Evolutionary conservation across 2,888 invertebrate species (phyloP).

Genomic region (Leptura quadrifasciata): DNA sequence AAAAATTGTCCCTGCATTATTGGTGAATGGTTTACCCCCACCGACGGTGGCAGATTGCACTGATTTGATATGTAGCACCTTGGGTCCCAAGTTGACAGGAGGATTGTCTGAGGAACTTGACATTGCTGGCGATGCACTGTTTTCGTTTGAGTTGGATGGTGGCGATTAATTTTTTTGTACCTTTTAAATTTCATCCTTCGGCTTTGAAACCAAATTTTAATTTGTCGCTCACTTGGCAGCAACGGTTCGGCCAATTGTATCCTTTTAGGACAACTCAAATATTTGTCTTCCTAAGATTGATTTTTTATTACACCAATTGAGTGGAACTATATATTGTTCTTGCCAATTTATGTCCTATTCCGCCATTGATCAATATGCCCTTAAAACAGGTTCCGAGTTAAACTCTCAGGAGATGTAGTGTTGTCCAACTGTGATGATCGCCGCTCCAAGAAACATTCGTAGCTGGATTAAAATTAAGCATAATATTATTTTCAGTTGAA

Average conservation of each 20-base stretch:
- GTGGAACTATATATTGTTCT: no score
- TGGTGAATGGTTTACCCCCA: slow-evolving; percentile 62
- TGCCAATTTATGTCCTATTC: no score
- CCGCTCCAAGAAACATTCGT: no score
- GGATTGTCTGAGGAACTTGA: slow-evolving; percentile 32
- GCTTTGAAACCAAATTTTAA: slow-evolving; percentile 94
- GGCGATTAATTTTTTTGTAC: slow-evolving; percentile 71
- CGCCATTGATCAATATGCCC: no score
- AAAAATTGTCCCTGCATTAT: slow-evolving; percentile 54
- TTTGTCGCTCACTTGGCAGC: slow-evolving; percentile 85
- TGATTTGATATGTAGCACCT: no score
- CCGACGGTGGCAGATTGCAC: no score
- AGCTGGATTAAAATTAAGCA: no score
- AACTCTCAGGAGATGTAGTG: no score
- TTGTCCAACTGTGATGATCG: no score
- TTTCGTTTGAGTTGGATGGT: slow-evolving; percentile 64
- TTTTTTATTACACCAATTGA: slow-evolving; percentile 88
- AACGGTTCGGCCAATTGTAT: slow-evolving; percentile 85
- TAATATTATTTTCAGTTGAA: no score
- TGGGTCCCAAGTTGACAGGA: slow-evolving; percentile 9
- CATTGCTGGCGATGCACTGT: slow-evolving; percentile 63
- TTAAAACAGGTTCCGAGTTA: no score
- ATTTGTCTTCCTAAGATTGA: slow-evolving; percentile 84
- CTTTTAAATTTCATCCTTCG: slow-evolving; percentile 86
- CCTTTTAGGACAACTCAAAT: slow-evolving; percentile 85